Conservation (phyloP, 1,140 invertebrate species). For the Chironomus tepperi region DNA sequence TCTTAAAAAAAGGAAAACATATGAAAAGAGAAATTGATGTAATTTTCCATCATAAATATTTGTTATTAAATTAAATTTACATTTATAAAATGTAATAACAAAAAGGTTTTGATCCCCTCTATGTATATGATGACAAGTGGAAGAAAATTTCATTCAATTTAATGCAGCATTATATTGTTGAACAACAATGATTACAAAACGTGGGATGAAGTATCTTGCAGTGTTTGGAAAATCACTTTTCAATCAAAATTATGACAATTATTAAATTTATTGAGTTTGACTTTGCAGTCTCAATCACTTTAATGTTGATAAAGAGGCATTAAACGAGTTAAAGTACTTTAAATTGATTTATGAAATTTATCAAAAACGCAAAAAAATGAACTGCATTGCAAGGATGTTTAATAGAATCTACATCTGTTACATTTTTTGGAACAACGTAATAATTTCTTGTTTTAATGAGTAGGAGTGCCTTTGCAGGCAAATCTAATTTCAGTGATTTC, state of each 20-base stretch:
- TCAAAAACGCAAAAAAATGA: background rate
- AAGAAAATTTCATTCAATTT: background rate
- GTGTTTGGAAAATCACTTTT: slow-evolving; percentile 3
- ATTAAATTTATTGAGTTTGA: slow-evolving; percentile 21
- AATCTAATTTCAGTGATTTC: too few species aligned
- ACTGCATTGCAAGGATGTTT: background rate
- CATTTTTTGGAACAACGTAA: background rate
- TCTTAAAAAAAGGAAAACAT: too few species aligned
- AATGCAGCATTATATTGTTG: background rate
- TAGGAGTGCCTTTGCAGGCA: too few species aligned
- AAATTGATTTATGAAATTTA: slow-evolving; percentile 11
- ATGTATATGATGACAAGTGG: background rate
- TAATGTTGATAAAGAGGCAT: background rate
- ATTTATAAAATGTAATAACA: too few species aligned
- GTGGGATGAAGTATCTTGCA: background rate
- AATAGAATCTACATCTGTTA: slow-evolving; percentile 18
- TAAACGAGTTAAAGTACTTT: too few species aligned
- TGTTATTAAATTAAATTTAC: too few species aligned
- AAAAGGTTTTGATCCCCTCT: background rate
- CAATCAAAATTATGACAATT: slow-evolving; percentile 24
- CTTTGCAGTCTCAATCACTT: background rate
- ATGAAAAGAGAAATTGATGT: too few species aligned
- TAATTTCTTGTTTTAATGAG: too few species aligned
- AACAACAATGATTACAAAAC: background rate
- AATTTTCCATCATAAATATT: too few species aligned